These are phyloP conservation scores for Dicaeum eximium DNA, from an alignment of 2,113 vertebrate genomes.

Conservation along the genomic window DNA sequence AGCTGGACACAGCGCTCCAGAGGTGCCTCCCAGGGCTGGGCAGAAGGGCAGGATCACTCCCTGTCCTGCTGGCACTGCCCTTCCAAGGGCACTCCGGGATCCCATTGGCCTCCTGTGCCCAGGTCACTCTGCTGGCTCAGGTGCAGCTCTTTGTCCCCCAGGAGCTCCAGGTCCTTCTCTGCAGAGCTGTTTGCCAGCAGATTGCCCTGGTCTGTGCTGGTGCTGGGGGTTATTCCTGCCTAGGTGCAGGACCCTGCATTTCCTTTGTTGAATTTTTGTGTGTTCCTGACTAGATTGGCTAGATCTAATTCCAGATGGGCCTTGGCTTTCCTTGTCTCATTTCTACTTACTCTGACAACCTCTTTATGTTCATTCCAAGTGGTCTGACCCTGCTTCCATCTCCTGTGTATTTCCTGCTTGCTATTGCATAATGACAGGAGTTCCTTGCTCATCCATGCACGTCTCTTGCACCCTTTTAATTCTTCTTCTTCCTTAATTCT, in stretches of 20 bases:
- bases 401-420: background rate
- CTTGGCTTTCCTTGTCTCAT: background rate
- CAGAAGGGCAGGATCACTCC: background rate
- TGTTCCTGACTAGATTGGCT: background rate
- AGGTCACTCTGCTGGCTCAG: background rate
- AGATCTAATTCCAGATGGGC: background rate
- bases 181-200: background rate
- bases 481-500: background rate
- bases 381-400: background rate
- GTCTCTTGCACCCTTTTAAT: background rate
- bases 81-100: background rate
- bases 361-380: background rate
- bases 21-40: background rate
- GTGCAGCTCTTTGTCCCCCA: background rate
- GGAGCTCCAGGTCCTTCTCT: background rate
- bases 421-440: background rate
- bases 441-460: background rate
- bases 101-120: background rate
- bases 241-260: background rate
- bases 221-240: background rate
- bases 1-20: background rate
- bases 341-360: background rate
- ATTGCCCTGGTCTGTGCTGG: background rate
- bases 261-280: background rate
- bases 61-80: background rate